Evolutionary conservation across 2,797 vertebrate species (phyloP), one percentile per base, ranked within the genome.

Genomic region (Nyctibius grandis): DNA sequence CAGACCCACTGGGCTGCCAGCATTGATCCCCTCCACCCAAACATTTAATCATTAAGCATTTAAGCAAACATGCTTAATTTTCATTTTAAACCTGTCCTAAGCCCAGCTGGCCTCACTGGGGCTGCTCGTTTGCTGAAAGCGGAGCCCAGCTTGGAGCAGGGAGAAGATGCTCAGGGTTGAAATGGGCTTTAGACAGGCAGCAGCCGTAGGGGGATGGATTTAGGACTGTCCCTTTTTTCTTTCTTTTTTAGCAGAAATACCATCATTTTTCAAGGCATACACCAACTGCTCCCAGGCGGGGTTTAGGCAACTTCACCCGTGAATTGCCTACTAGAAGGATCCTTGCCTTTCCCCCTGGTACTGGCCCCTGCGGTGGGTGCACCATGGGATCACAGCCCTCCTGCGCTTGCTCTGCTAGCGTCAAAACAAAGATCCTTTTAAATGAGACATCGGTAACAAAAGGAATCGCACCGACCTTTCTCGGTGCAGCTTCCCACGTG

Each of bases 401-500:
- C 85, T 60, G 29, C 0, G 0, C 53, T 34, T 78, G 60, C 63
- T 51, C 36, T 31, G 54, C 18, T 12, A 36, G 47, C 1, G 0
- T 29, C 59, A 57, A 88, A 84, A 67, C 47, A 89, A 78, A 90
- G 59, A 65, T 79, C 61, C 33, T 64, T 57, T 73, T 16, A 31
- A 47, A 56, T 0, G 36, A 87, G 70, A 21, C 11, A 2, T 5
- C 1, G 5, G 40, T 11, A 68, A 79, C 67, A 34, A 91, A 34
- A 61, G 57, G 82, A 42, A 67, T 53, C 48, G 3, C 68, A 28
- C 34, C 4, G 9, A 29, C 36, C 48, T 40, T 47, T 36, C 72
- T 33, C 33, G 5, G 60, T 9, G 33, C 28, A 1, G 0, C 44
- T 79, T 67, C 73, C 65, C n/a, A 23, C 0, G 0, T 25, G 45